Percentiles rank a stretch among this genome's conserved stretches.
phyloP scores from a whole-genome alignment of 2,888 invertebrate genomes.

The Rotaria socialis region DNA sequence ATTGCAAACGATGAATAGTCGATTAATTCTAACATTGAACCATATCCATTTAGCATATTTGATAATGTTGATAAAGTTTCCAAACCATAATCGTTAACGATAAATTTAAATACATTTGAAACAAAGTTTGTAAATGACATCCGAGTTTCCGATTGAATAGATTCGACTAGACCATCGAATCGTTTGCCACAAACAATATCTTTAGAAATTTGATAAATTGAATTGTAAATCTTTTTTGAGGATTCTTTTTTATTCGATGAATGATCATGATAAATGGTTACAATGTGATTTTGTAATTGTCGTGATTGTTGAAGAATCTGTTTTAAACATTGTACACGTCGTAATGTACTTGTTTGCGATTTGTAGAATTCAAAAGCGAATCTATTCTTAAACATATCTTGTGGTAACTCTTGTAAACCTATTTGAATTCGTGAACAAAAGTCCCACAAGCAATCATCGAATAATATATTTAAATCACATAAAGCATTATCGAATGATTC shows the following conservation, averaged over 20 bases:
- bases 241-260: background rate
- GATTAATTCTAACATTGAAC: background rate
- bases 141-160: background rate
- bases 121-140: slow-evolving; percentile 17
- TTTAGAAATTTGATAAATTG: background rate
- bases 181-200: slow-evolving; percentile 15
- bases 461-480: background rate
- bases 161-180: slow-evolving; percentile 14
- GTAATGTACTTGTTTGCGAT: background rate
- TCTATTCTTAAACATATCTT: background rate
- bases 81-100: slow-evolving; percentile 8
- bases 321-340: background rate
- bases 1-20: background rate
- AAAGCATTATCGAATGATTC: background rate
- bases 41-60: background rate
- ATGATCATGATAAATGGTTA: background rate
- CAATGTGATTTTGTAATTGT: background rate
- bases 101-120: background rate
- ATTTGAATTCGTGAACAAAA: slow-evolving; percentile 22
- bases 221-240: background rate
- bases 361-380: background rate
- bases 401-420: background rate
- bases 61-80: background rate
- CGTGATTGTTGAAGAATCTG: background rate
- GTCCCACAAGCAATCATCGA: slow-evolving; percentile 12